Percentiles rank a stretch among this genome's conserved stretches.
phyloP scores from a whole-genome alignment of 2,113 vertebrate species.

The Pao palembangensis region DNA sequence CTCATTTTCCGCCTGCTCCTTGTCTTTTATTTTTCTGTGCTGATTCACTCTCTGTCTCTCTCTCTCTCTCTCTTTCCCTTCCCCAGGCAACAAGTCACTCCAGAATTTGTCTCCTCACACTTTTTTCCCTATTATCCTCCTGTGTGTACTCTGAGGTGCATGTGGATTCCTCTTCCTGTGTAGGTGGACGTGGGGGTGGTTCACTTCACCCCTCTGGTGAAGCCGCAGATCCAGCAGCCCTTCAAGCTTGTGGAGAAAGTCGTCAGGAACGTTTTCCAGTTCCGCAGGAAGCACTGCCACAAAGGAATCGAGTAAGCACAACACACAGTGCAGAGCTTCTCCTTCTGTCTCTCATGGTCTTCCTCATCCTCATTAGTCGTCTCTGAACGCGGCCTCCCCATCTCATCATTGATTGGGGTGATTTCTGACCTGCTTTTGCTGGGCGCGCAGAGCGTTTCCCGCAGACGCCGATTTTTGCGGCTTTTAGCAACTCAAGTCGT shows the following conservation, averaged over 20 bases:
- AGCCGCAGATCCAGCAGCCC: slow-evolving; percentile 87
- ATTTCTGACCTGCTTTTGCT: slow-evolving; percentile 9
- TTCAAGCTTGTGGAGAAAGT: slow-evolving; percentile 92
- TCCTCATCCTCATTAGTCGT: slow-evolving; percentile 20
- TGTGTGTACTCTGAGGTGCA: slow-evolving; percentile 2
- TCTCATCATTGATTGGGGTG: slow-evolving; percentile 31
- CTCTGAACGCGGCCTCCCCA: slow-evolving; percentile 20
- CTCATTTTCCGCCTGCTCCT: slow-evolving; percentile 39
- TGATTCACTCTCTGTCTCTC: slow-evolving; percentile 1
- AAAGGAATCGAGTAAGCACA: slow-evolving; percentile 84
- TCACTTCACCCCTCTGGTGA: slow-evolving; percentile 84
- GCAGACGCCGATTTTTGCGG: slow-evolving; percentile 12
- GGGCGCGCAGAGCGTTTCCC: background rate
- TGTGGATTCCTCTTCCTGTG: slow-evolving; percentile 17
- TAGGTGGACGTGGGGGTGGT: slow-evolving; percentile 95
- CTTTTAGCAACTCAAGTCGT: slow-evolving; percentile 12
- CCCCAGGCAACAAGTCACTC: too few species aligned
- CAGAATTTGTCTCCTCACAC: too few species aligned
- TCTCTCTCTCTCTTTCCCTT: too few species aligned
- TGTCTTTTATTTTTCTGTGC: slow-evolving; percentile 26
- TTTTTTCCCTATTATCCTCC: background rate
- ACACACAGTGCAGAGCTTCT: slow-evolving; percentile 8
- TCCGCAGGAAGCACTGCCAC: slow-evolving; percentile 88
- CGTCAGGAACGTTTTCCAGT: slow-evolving; percentile 86
- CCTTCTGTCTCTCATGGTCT: background rate